phyloP scores from a whole-genome alignment of 2,797 vertebrate species.

The Tenualosa ilisha region DNA sequence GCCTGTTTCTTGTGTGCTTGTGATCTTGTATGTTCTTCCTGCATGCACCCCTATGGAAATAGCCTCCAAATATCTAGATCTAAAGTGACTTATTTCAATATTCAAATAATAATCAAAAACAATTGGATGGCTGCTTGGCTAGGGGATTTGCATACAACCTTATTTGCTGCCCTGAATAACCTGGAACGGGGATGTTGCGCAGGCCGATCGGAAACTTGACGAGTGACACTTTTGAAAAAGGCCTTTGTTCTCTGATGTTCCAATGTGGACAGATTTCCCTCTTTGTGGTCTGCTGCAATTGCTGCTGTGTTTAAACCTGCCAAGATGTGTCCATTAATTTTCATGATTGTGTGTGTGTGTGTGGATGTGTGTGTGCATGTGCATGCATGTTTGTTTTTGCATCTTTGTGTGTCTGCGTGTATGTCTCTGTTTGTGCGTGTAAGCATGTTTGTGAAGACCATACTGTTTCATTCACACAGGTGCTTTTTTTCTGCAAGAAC shows the following conservation, averaged over 20 bases:
- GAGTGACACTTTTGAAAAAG: neutral
- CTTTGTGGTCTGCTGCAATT: neutral
- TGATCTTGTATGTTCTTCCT: neutral
- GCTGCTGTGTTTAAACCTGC: neutral
- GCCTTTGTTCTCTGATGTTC: neutral
- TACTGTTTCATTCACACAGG: neutral
- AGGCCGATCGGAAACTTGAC: neutral
- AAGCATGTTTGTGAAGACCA: neutral
- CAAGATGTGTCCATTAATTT: neutral
- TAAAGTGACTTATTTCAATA: slow-evolving; percentile 75
- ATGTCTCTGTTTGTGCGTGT: neutral
- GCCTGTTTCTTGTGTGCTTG: neutral
- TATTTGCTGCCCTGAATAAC: slow-evolving; percentile 64
- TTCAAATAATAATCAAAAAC: slow-evolving; percentile 78
- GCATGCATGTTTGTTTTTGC: neutral
- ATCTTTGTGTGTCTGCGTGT: neutral
- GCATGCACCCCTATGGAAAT: slow-evolving; percentile 68
- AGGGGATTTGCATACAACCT: slow-evolving; percentile 75
- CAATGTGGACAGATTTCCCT: neutral
- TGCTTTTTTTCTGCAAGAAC: neutral
- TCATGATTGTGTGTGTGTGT: neutral
- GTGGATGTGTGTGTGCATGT: neutral
- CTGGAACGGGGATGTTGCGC: slow-evolving; percentile 42
- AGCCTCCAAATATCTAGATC: slow-evolving; percentile 69
- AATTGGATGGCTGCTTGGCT: slow-evolving; percentile 67